A percentile compares a stretch with the other conserved stretches of the same genome.
phyloP scores from a whole-genome alignment of 1,140 invertebrate genomes.

The Drosophila repleta region DNA sequence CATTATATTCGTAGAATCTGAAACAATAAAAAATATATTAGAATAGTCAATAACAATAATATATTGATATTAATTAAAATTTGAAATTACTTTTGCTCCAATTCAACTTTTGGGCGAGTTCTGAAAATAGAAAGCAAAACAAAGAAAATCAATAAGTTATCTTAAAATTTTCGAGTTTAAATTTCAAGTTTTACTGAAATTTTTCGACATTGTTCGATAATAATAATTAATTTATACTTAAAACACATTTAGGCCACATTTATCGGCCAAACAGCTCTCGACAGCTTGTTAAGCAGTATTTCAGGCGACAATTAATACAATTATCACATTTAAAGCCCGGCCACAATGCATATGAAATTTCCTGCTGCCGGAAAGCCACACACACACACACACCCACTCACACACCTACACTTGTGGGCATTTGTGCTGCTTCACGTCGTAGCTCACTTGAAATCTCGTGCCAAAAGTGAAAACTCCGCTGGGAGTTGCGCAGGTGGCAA shows the following conservation, averaged over 20 bases:
- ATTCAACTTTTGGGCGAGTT: no score
- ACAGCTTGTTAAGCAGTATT: conserved; percentile 26
- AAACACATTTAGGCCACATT: not conserved
- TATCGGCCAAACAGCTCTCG: not conserved
- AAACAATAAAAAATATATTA: no score
- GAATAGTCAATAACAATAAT: no score
- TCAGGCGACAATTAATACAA: conserved; percentile 70
- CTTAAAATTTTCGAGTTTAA: no score
- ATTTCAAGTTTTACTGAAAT: no score
- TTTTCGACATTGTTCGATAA: not conserved
- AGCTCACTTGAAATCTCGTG: conserved; percentile 56
- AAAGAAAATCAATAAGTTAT: no score
- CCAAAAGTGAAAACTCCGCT: conserved; percentile 60
- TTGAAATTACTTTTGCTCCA: no score
- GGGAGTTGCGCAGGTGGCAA: conserved; percentile 13
- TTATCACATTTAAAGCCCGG: conserved; percentile 69
- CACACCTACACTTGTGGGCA: conserved; percentile 3
- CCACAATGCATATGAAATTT: conserved; percentile 71
- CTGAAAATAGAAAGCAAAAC: no score
- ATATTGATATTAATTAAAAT: no score
- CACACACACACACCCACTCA: conserved; percentile 16
- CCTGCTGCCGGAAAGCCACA: conserved; percentile 37
- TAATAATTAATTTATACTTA: not conserved
- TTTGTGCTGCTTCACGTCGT: conserved; percentile 8
- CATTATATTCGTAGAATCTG: no score